Conservation (phyloP, 35 echinoderm and acorn worm species). For the Chiridota heheva region DNA sequence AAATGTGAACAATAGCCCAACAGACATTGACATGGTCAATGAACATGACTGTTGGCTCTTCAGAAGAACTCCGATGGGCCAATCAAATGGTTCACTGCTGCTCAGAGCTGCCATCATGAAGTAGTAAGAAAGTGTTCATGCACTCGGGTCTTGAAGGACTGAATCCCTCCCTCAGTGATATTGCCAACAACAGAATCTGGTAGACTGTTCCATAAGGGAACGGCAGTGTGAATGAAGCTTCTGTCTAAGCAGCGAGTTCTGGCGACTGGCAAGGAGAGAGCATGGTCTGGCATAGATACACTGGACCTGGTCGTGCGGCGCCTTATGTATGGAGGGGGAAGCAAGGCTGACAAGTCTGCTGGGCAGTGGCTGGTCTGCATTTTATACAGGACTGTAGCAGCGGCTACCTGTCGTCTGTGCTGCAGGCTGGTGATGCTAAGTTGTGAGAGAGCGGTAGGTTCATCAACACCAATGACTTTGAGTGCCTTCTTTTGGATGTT, state of each 20-base stretch:
- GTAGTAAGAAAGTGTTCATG: too few relatives aligned
- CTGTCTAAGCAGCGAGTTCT: not conserved
- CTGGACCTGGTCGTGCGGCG: not conserved
- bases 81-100: too few relatives aligned
- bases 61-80: too few relatives aligned
- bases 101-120: too few relatives aligned
- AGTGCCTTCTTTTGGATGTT: slow-evolving; percentile 22
- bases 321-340: not conserved
- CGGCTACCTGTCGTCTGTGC: slow-evolving; percentile 1
- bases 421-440: not conserved
- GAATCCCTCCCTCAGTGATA: too few relatives aligned
- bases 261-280: too few relatives aligned
- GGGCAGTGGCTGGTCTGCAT: slow-evolving; percentile 12
- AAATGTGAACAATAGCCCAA: too few relatives aligned
- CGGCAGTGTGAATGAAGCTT: slow-evolving; percentile 4
- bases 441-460: not conserved
- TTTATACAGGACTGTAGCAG: not conserved
- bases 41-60: too few relatives aligned
- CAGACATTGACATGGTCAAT: too few relatives aligned
- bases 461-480: slow-evolving; percentile 29
- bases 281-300: slow-evolving; percentile 5
- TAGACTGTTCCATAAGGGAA: too few relatives aligned
- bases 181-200: too few relatives aligned
- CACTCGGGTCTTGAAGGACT: too few relatives aligned
- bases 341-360: not conserved